phyloP scores from a whole-genome alignment of 2,113 vertebrate genomes.

The Calonectris borealis region DNA sequence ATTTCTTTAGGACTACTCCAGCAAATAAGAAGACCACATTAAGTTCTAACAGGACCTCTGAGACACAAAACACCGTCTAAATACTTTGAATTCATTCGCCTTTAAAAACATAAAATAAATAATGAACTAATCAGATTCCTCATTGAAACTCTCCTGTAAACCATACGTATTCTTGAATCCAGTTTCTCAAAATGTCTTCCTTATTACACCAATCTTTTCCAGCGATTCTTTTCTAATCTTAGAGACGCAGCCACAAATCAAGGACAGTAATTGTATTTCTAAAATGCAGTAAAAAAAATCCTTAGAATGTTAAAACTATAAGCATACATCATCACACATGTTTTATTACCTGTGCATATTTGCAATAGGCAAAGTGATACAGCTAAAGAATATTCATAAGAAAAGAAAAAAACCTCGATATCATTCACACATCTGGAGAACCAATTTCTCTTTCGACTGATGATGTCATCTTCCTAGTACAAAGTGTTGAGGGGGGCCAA shows the following conservation, averaged over 20 bases:
- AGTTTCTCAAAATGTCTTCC: slow-evolving; percentile 35
- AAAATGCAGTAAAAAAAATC: neutral
- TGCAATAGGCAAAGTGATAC: neutral
- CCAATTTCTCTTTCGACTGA: neutral
- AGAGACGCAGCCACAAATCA: slow-evolving; percentile 15
- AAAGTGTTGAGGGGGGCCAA: neutral
- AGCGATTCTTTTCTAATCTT: slow-evolving; percentile 20
- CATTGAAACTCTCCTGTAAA: slow-evolving; percentile 11
- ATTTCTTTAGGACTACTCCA: slow-evolving; percentile 28
- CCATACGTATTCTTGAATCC: neutral
- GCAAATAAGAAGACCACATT: slow-evolving; percentile 7
- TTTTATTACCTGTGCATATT: slow-evolving; percentile 35
- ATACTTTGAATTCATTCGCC: slow-evolving; percentile 52
- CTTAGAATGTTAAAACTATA: slow-evolving; percentile 5
- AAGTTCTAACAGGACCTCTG: slow-evolving; percentile 21
- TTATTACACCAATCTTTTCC: slow-evolving; percentile 44
- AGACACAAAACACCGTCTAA: slow-evolving; percentile 21
- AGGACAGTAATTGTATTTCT: slow-evolving; percentile 12
- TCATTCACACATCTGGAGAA: slow-evolving; percentile 24
- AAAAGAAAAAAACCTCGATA: neutral
- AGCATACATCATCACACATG: neutral
- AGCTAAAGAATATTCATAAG: neutral
- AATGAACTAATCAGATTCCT: slow-evolving; percentile 38
- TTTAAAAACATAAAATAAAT: slow-evolving; percentile 64
- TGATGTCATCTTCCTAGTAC: slow-evolving; percentile 34